Evolutionary conservation across 2,888 invertebrate species (phyloP).

Genomic region (Apotomis capreana): DNA sequence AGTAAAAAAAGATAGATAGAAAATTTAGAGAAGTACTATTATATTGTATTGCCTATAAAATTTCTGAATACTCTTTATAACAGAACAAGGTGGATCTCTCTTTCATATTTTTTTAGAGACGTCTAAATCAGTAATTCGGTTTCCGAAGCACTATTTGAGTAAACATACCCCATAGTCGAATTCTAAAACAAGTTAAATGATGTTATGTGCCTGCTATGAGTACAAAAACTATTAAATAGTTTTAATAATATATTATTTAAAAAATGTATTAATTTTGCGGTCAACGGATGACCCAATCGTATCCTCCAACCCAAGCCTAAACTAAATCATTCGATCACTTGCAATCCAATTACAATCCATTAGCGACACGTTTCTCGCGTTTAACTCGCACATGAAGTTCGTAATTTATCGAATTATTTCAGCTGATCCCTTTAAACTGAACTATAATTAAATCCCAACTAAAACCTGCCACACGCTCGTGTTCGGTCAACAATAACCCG

Average conservation of each 20-base stretch:
- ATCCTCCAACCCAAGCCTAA: slow-evolving; percentile 17
- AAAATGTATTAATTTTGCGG: not conserved
- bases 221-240: too few relatives aligned
- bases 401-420: slow-evolving; percentile 40
- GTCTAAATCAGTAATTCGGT: too few relatives aligned
- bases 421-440: slow-evolving; percentile 39
- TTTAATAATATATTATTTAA: too few relatives aligned
- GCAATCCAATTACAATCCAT: slow-evolving; percentile 37
- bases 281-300: slow-evolving; percentile 4
- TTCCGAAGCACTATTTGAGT: too few relatives aligned
- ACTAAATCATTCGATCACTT: slow-evolving; percentile 34
- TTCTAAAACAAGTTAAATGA: too few relatives aligned
- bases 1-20: slow-evolving; percentile 10
- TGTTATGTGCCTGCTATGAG: too few relatives aligned
- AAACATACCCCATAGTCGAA: too few relatives aligned
- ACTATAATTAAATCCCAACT: slow-evolving; percentile 51
- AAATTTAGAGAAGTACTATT: slow-evolving; percentile 2
- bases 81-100: too few relatives aligned
- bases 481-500: slow-evolving; percentile 54
- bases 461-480: slow-evolving; percentile 56
- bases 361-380: slow-evolving; percentile 35
- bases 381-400: slow-evolving; percentile 35
- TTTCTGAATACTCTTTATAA: too few relatives aligned
- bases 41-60: too few relatives aligned
- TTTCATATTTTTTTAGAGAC: too few relatives aligned